Conservation (phyloP, 2,113 vertebrate genomes). For the Phoenicopterus ruber region DNA sequence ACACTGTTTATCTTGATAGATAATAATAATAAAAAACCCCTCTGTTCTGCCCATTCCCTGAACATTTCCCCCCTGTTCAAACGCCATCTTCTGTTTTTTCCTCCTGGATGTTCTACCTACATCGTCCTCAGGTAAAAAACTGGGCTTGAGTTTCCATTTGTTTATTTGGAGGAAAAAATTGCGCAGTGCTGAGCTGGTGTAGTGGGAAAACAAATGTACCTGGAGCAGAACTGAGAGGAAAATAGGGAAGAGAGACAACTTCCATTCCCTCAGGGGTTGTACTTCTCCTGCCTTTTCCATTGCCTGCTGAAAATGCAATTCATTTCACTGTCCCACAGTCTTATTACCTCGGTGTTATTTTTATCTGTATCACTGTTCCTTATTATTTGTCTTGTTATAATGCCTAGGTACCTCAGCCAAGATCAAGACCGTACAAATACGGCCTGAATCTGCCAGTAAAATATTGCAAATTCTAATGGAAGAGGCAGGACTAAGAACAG, state of each 20-base stretch:
- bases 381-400: constrained; percentile 11
- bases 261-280: neutral
- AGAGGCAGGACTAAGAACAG: neutral
- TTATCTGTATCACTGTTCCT: neutral
- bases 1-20: neutral
- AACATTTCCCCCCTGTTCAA: neutral
- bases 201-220: neutral
- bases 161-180: neutral
- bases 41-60: neutral
- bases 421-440: neutral
- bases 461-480: neutral
- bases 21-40: neutral
- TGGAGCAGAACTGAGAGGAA: neutral
- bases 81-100: neutral
- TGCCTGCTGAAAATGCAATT: neutral
- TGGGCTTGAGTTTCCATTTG: neutral
- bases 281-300: neutral
- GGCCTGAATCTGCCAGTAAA: constrained; percentile 24
- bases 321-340: neutral
- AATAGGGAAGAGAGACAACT: neutral
- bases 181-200: accelerated
- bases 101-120: neutral
- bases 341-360: neutral
- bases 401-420: neutral
- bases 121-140: neutral